A percentile compares a stretch with the other conserved stretches of the same genome.
Conservation (phyloP, 2,888 invertebrate genomes). For the Luperina nickerlii region DNA sequence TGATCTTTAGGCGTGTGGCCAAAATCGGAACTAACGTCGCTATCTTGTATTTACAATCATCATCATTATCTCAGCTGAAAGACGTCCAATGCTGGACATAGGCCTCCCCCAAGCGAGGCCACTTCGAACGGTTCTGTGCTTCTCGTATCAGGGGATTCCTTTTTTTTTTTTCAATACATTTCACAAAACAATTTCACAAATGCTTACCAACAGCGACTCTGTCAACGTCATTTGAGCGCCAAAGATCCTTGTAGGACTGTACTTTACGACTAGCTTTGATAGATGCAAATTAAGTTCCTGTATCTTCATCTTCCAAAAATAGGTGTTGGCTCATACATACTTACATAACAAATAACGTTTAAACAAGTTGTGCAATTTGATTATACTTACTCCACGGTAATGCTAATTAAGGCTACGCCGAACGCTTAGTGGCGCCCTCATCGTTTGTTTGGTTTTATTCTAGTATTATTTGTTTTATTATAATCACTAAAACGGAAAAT, state of each 20-base stretch:
- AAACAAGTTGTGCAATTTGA: not conserved
- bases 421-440: no score
- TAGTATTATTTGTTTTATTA: no score
- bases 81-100: not conserved
- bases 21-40: not conserved
- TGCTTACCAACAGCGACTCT: not conserved
- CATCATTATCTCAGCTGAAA: not conserved
- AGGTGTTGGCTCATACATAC: not conserved
- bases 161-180: not conserved
- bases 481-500: no score
- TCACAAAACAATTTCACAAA: not conserved
- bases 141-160: not conserved
- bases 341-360: not conserved
- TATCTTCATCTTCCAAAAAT: not conserved
- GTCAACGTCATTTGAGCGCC: not conserved
- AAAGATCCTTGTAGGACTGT: not conserved
- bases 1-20: not conserved
- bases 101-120: not conserved
- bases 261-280: not conserved
- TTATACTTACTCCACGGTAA: not conserved
- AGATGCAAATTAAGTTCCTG: not conserved
- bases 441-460: no score
- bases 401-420: no score
- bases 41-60: not conserved
- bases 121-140: not conserved